Base-by-base conservation (phyloP, 2,113 vertebrate genomes). In the Arvicanthis niloticus region DNA sequence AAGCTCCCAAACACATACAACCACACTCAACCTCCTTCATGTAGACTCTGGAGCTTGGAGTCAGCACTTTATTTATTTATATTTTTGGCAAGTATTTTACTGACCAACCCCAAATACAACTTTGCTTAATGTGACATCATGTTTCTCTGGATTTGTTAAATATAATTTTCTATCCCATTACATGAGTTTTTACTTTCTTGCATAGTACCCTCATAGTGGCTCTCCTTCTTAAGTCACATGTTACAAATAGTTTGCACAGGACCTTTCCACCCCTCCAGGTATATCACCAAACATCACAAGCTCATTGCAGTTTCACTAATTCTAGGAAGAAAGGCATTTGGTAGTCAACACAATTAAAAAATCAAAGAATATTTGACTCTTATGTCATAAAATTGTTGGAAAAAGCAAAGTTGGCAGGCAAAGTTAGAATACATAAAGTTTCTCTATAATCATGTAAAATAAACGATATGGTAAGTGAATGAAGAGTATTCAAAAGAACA, bases 241-340 rank as follows among this genome's bases (percentile, higher is more conserved):
- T 19, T 21, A 62, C 56, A n/a, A n/a, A 7, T 10, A 85, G 58
- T 62, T 88, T 94, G 88, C 60, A n/a, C 12, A 80, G 51, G 7
- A 26, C 26, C 37, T 85, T 76, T 37, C 5, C 1, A 22, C 53
- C 37, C 65, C 11, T 93, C 34, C 65, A 70, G 9, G 12, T n/a
- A 81, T 56, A 21, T 85, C n/a, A 73, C 70, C 15, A 12, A 31
- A 21, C 48, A 22, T 8, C 60, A 11, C 29, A 84, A 91, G 85
- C 72, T 40, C 67, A 53, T 58, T 92, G 22, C 24, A 89, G 34
- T 40, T 80, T 68, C 6, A 91, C 5, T 88, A 77, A 78, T 91
- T 70, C n/a, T 53, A 53, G 73, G 48, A 94, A 92, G 48, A 80
- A 87, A 91, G 77, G 42, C 4, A 75, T 65, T 86, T 93, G 60